A percentile compares a stretch with the other conserved stretches of the same genome.
Evolutionary conservation across 2,888 invertebrate genomes (phyloP).

Genomic region (Eudasyphora cyanicolor): DNA sequence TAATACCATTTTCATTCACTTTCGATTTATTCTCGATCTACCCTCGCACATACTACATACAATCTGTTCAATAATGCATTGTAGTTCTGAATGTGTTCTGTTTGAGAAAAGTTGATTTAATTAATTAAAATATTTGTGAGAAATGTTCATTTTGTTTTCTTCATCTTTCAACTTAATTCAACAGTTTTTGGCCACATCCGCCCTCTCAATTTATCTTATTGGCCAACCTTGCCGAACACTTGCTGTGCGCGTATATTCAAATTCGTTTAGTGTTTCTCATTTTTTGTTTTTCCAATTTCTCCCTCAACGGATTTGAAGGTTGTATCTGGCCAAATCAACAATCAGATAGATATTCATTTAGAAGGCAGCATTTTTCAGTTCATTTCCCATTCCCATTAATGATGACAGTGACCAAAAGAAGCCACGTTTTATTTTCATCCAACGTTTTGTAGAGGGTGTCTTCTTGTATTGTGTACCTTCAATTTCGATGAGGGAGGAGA

Average conservation of each 20-base stretch:
- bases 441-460: conserved; percentile 19
- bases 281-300: neutral
- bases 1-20: too few relatives aligned
- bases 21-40: too few relatives aligned
- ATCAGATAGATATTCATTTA: neutral
- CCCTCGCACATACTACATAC: neutral
- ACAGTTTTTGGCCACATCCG: conserved; percentile 14
- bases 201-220: conserved; percentile 42
- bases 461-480: conserved; percentile 5
- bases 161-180: conserved; percentile 36
- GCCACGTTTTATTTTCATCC: neutral
- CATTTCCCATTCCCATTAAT: conserved; percentile 42
- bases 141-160: neutral
- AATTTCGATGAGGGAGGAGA: too few relatives aligned
- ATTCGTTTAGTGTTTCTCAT: conserved; percentile 20
- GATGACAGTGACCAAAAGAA: conserved; percentile 45
- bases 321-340: neutral
- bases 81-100: conserved; percentile 20
- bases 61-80: neutral
- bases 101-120: conserved; percentile 45
- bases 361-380: neutral
- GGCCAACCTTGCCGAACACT: conserved; percentile 44
- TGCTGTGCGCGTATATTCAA: conserved; percentile 53
- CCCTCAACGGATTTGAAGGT: neutral
- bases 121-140: conserved; percentile 60